These are phyloP conservation scores for Osmerus eperlanus DNA, from an alignment of 2,113 vertebrate genomes.

Conservation along the genomic window DNA sequence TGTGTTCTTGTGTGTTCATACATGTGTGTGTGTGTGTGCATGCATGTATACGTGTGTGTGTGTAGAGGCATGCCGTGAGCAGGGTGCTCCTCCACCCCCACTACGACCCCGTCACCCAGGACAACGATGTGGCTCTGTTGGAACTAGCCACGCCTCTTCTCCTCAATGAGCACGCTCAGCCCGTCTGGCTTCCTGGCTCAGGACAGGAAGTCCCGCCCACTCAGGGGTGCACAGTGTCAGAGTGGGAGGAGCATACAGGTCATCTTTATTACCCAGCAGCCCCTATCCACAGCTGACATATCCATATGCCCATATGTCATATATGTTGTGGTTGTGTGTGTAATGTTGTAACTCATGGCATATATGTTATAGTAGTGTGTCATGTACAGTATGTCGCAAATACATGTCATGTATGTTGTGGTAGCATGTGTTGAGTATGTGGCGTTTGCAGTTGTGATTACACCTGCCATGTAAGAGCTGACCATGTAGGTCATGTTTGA, in stretches of 20 bases:
- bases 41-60: not conserved
- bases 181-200: slow-evolving; percentile 43
- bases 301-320: not conserved
- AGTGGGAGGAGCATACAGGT: slow-evolving; percentile 48
- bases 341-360: too few relatives aligned
- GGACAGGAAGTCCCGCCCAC: slow-evolving; percentile 35
- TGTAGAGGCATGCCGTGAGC: slow-evolving; percentile 51
- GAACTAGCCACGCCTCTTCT: slow-evolving; percentile 33
- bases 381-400: too few relatives aligned
- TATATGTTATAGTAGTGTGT: too few relatives aligned
- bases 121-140: slow-evolving; percentile 50
- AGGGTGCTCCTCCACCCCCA: slow-evolving; percentile 40
- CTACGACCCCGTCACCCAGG: slow-evolving; percentile 42
- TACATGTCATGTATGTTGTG: too few relatives aligned
- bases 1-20: not conserved
- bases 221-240: slow-evolving; percentile 37
- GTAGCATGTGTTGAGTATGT: too few relatives aligned
- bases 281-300: not conserved
- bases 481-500: too few relatives aligned
- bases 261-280: not conserved
- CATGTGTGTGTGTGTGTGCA: not conserved
- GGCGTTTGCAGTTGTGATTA: too few relatives aligned
- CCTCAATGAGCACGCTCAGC: slow-evolving; percentile 35
- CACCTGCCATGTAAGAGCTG: too few relatives aligned
- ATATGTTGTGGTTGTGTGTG: too few relatives aligned